These are phyloP conservation scores for Sebastes nivosus DNA, from an alignment of 2,797 vertebrate species.

Conservation along the genomic window DNA sequence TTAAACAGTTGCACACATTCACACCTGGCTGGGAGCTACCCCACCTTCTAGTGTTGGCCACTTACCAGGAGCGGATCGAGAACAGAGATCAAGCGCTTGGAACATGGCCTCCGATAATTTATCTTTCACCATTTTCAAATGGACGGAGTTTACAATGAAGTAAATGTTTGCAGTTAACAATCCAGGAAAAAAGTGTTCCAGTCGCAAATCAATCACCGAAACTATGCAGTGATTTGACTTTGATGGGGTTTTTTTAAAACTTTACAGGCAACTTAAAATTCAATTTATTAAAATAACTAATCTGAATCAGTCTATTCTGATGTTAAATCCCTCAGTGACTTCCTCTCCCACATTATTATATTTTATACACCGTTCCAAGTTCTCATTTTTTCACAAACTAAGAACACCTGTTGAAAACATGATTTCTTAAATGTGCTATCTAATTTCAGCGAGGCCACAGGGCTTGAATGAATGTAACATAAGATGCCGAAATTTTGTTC, in stretches of 20 bases:
- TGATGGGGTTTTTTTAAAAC: neutral
- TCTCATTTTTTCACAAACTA: conserved; percentile 25
- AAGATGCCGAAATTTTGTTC: conserved; percentile 3
- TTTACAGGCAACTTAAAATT: conserved; percentile 11
- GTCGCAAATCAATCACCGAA: conserved; percentile 33
- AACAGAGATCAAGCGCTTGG: conserved; percentile 67
- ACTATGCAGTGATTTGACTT: neutral
- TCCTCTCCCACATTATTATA: conserved; percentile 16
- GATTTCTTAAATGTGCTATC: conserved; percentile 18
- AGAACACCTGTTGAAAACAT: conserved; percentile 50
- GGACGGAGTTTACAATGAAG: conserved; percentile 45
- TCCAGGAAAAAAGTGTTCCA: conserved; percentile 29
- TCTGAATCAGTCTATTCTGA: conserved; percentile 4
- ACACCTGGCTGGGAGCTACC: conserved; percentile 70
- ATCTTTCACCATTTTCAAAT: conserved; percentile 67
- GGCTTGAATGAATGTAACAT: neutral
- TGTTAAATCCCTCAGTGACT: conserved; percentile 32
- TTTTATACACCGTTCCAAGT: conserved; percentile 6
- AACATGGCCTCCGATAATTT: conserved; percentile 60
- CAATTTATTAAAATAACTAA: conserved; percentile 28
- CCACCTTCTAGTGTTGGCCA: conserved; percentile 57
- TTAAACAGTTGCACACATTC: conserved; percentile 68
- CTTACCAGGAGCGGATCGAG: conserved; percentile 51
- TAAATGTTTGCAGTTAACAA: conserved; percentile 54
- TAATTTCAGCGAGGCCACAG: conserved; percentile 15